Percentiles rank a stretch among this genome's conserved stretches.
These are phyloP conservation scores for Leptoclinus maculatus DNA, from an alignment of 2,797 vertebrate species.

Conservation along the genomic window DNA sequence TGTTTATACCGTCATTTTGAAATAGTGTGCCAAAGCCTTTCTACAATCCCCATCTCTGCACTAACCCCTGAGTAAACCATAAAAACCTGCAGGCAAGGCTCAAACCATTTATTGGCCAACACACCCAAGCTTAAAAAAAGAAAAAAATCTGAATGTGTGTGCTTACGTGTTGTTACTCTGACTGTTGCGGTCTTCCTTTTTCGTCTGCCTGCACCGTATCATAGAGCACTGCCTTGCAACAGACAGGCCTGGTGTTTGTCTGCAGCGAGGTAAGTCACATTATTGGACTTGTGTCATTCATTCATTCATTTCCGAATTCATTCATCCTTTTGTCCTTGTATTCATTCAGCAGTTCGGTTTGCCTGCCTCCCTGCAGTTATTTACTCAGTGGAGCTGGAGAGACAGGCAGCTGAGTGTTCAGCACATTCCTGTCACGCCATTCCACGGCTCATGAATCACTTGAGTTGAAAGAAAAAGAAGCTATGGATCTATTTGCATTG, in stretches of 20 bases:
- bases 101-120: conserved; percentile 54
- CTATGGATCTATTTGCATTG: conserved; percentile 50
- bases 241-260: neutral
- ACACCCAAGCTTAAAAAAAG: conserved; percentile 29
- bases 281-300: conserved; percentile 55
- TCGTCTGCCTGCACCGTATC: conserved; percentile 6
- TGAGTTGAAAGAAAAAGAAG: conserved; percentile 60
- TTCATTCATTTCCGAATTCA: conserved; percentile 54
- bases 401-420: conserved; percentile 67
- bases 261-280: conserved; percentile 5
- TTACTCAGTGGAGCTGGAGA: conserved; percentile 63
- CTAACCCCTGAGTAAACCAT: conserved; percentile 54
- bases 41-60: conserved; percentile 41
- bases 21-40: conserved; percentile 44
- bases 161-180: conserved; percentile 31
- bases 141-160: conserved; percentile 41
- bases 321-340: conserved; percentile 63
- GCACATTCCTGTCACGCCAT: conserved; percentile 77
- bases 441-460: conserved; percentile 70
- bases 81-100: conserved; percentile 50
- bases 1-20: conserved; percentile 44
- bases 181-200: conserved; percentile 24
- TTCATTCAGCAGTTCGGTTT: conserved; percentile 62
- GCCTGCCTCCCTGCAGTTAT: conserved; percentile 52
- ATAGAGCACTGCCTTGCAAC: neutral